Conservation (phyloP, 2,113 vertebrate species). For the Megaceryle maxima region DNA sequence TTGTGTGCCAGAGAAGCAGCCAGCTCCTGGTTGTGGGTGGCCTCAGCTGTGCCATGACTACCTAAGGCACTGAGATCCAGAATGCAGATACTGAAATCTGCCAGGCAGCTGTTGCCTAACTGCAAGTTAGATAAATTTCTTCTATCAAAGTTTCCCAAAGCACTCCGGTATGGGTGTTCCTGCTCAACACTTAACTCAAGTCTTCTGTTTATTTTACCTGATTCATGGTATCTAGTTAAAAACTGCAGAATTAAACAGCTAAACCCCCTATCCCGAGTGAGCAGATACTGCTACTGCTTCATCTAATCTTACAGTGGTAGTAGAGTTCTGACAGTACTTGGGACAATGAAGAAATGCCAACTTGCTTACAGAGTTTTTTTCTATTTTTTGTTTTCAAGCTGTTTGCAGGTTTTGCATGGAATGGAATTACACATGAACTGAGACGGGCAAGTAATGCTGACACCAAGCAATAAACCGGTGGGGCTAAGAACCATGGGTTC, state of each 20-base stretch:
- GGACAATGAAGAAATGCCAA: neutral
- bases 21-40: neutral
- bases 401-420: neutral
- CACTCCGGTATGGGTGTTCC: neutral
- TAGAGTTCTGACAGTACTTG: neutral
- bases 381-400: neutral
- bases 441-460: fast-evolving
- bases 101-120: neutral
- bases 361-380: neutral
- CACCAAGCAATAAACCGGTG: fast-evolving
- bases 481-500: fast-evolving
- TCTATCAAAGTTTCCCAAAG: neutral
- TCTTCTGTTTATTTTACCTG: neutral
- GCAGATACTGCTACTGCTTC: neutral
- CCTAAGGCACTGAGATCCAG: neutral
- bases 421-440: neutral
- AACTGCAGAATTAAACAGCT: neutral
- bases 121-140: neutral
- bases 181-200: neutral
- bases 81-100: fast-evolving
- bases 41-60: neutral
- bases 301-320: fast-evolving
- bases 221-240: neutral
- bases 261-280: fast-evolving
- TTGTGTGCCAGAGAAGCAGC: neutral